Base-by-base conservation (phyloP, 2,113 vertebrate species). In the Zootoca vivipara region DNA sequence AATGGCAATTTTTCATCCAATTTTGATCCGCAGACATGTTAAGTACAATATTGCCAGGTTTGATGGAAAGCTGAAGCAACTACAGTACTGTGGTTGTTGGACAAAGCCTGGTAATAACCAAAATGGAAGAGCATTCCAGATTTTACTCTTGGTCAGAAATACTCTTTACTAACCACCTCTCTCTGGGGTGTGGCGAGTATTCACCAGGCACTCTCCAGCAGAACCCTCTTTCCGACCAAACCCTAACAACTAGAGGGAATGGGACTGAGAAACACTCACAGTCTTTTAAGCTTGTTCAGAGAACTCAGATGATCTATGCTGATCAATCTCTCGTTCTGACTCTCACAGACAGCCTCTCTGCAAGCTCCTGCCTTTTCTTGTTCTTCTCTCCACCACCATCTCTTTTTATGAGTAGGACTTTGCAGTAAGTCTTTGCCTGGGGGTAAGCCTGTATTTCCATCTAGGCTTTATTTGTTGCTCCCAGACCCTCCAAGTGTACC, bases 1-100 rank as follows among this genome's bases (percentile, higher is more conserved):
- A 97, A 95, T 85, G 93, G 96, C 93, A 95, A 97, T 97, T 97
- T 97, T 97, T 97, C 96, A 96, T 96, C 95, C 97, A 96, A 97
- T 97, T 97, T 97, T 96, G 96, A 97, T 97, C 96, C 96, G 96
- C 35, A 95, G 94, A 97, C 96, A 95, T 96, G 82, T 24, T 95
- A 97, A 97, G 93, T 93, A 97, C 93, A 94, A 90, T 92, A 95
- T 94, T 96, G 93, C 96, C 90, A 96, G 90, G 93, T 96, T 94
- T 95, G 97, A 96, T 94, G 93, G 91, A 5, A 7, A 87, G 95
- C 95, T 96, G 95, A 96, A 96, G 89, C 92, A 95, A 96, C 96
- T 96, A 96, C 38, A 38, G 38, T 38, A 52, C 94, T 96, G 95
- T 93, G 94, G 95, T 88, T 92, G 88, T 92, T 95, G 92, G 96